Conservation (phyloP, 2,113 vertebrate species). For the Plecturocebus donacophilus region DNA sequence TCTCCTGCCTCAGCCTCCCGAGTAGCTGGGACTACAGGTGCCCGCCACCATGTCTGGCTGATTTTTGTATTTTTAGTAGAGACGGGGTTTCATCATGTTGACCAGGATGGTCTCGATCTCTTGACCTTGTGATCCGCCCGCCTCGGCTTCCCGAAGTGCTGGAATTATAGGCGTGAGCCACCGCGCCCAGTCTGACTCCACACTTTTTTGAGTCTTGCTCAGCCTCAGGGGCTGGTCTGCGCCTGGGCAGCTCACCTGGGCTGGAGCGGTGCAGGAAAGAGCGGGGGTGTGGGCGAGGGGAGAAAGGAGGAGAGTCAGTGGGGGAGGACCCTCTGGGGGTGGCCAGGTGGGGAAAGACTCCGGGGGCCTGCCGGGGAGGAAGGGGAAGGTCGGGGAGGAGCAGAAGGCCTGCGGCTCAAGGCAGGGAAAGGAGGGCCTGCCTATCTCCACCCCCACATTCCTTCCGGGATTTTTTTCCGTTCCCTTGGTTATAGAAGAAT, state of each 20-base stretch:
- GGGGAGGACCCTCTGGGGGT: neutral
- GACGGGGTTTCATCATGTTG: no score
- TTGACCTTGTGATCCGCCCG: no score
- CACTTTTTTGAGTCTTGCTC: neutral
- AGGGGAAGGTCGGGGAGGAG: no score
- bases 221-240: neutral
- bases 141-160: no score
- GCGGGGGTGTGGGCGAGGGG: no score
- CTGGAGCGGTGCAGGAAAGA: neutral
- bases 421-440: neutral
- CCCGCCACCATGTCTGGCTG: no score
- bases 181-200: no score
- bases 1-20: no score
- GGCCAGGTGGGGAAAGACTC: neutral
- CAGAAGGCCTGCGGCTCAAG: neutral
- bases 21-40: no score
- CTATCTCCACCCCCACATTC: constrained; percentile 68
- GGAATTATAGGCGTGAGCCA: no score
- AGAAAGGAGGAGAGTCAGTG: neutral
- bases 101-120: no score
- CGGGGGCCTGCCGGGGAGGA: neutral
- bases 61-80: no score
- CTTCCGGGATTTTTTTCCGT: constrained; percentile 63
- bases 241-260: neutral
- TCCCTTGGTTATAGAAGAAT: constrained; percentile 80